Percentiles rank a stretch among this genome's conserved stretches.
Conservation (phyloP, 2,888 invertebrate species). For the Drosophila mercatorum region DNA sequence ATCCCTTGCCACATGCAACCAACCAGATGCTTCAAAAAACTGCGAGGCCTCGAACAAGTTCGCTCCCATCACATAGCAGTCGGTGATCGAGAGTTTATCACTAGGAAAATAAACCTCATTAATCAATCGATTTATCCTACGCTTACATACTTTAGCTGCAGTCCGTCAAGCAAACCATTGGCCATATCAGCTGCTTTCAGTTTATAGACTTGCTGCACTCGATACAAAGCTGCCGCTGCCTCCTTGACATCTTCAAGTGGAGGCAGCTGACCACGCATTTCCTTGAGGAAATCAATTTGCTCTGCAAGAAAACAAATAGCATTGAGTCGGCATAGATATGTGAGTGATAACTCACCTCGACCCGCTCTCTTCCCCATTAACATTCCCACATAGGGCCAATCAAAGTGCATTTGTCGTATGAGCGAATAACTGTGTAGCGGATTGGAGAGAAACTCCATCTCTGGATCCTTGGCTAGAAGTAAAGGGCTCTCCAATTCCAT, state of each 20-base stretch:
- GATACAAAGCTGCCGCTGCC: conserved; percentile 25
- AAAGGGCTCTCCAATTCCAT: conserved; percentile 25
- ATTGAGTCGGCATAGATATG: not conserved
- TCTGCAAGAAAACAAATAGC: conserved; percentile 14
- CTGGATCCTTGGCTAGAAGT: conserved; percentile 16
- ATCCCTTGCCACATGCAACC: conserved; percentile 20
- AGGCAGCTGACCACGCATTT: conserved; percentile 13
- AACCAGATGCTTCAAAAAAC: conserved; percentile 18
- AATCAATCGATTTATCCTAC: no score
- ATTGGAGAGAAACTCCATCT: conserved; percentile 49
- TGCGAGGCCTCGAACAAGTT: conserved; percentile 14
- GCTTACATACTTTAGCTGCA: conserved; percentile 35
- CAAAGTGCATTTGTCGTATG: conserved; percentile 45
- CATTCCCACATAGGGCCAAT: conserved; percentile 38
- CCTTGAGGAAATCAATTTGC: conserved; percentile 30
- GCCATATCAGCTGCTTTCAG: conserved; percentile 26
- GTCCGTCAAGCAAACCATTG: conserved; percentile 46
- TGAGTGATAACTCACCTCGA: conserved; percentile 17
- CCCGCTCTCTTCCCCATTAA: conserved; percentile 35
- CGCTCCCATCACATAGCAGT: conserved; percentile 46
- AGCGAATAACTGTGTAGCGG: conserved; percentile 52
- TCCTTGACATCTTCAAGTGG: conserved; percentile 7
- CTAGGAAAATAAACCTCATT: conserved; percentile 14
- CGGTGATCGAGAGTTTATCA: conserved; percentile 33
- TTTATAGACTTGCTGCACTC: conserved; percentile 34